These are phyloP conservation scores for Drosophila crucigera DNA, from an alignment of 2,888 invertebrate species.

Conservation along the genomic window DNA sequence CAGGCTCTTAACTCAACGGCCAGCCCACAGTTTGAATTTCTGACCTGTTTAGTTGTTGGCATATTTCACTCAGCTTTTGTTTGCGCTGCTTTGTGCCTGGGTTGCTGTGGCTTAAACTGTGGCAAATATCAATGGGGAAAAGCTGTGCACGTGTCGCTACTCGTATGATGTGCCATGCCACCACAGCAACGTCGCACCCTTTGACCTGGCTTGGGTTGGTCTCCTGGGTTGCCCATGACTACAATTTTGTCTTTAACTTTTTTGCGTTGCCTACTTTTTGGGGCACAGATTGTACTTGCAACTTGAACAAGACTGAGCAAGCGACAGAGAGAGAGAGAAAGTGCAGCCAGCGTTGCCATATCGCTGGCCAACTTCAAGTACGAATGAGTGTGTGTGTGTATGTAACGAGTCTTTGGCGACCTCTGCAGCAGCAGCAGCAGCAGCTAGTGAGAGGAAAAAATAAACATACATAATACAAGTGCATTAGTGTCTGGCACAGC, in stretches of 20 bases:
- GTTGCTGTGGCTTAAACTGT: conserved; percentile 19
- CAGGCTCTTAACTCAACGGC: not conserved
- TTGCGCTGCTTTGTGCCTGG: not conserved
- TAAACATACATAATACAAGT: conserved; percentile 76
- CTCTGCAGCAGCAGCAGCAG: conserved; percentile 1
- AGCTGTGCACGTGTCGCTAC: conserved; percentile 21
- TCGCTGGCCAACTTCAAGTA: conserved; percentile 21
- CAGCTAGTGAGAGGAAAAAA: conserved; percentile 28
- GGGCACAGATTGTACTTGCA: conserved; percentile 23
- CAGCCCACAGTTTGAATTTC: conserved; percentile 3
- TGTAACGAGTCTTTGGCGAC: conserved; percentile 26
- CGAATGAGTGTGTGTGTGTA: conserved; percentile 3
- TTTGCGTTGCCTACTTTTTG: conserved; percentile 49
- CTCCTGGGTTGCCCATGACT: conserved; percentile 21
- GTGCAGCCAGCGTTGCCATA: conserved; percentile 33
- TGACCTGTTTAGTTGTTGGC: conserved; percentile 9
- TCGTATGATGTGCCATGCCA: conserved; percentile 5
- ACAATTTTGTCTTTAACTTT: conserved; percentile 38
- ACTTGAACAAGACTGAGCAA: conserved; percentile 13
- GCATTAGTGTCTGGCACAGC: conserved; percentile 75
- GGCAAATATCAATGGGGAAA: conserved; percentile 12
- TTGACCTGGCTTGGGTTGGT: conserved; percentile 3
- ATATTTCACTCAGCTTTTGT: not conserved
- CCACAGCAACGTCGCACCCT: not conserved
- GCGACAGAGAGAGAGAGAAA: conserved; percentile 22